Evolutionary conservation across 2,113 vertebrate species (phyloP), one percentile per base, ranked within the genome.

Genomic region (Microtus pennsylvanicus): DNA sequence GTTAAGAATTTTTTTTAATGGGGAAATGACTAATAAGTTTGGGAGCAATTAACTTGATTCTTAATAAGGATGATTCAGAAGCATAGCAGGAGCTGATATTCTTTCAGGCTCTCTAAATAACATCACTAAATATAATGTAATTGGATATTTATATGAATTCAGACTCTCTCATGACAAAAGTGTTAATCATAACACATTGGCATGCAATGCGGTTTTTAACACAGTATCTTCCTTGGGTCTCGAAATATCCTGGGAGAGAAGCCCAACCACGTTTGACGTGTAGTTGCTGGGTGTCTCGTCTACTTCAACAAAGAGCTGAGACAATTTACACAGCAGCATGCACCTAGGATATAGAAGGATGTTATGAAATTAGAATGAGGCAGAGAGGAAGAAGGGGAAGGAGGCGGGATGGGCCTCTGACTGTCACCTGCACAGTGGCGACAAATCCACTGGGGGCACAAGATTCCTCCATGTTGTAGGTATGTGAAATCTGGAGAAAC

Each of bases 61-160:
- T 98, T 98, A 98, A 98, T 98, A 95, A 96, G 96, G 95, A 94
- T 96, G 96, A 98, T 96, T 97, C 97, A 97, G 88, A 96, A 96
- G 90, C 70, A 89, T 67, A 96, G 94, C 47, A 89, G 97, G 88
- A 96, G 96, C 81, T 87, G 38, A 86, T 95, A 88, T 96, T 45
- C 97, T 97, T 88, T 88, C 50, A 13, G 38, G 12, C 52, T 93
- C 1, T 30, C 92, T 97, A 96, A 97, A 85, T 76, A 35, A 65
- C 88, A 94, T 38, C 50, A 92, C 74, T 26, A 69, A 97, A 77
- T 74, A 94, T 65, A 94, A 75, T 97, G 93, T 96, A 70, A 93
- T 87, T 96, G 91, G 83, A 33, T 93, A 97, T 96, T 78, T 97
- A 58, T 81, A 90, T 90, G 47, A 86, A 13, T 21, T 94, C 81